Evolutionary conservation across 53 echinoderm and acorn worm species (phyloP).

Genomic region (Glandiceps talaboti): DNA sequence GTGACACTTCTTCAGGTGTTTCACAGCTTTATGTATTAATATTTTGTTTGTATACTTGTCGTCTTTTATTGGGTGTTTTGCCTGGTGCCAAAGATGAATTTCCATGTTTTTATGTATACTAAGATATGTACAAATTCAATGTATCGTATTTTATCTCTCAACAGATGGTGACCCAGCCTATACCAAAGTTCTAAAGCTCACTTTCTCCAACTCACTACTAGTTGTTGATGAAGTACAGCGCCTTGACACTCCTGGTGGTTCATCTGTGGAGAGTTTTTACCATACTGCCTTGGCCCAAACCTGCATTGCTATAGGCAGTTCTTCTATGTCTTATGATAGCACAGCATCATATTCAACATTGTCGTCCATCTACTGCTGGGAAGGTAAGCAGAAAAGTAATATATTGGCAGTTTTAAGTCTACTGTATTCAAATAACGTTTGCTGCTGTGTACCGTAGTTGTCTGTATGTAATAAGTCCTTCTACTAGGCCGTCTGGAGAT

Average conservation of each 20-base stretch:
- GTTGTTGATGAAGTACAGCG: neutral
- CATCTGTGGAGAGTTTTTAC: neutral
- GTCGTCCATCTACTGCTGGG: constrained; percentile 36
- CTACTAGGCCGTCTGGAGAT: too few species aligned
- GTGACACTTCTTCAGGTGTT: too few species aligned
- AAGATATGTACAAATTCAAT: too few species aligned
- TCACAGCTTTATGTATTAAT: too few species aligned
- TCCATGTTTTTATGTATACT: too few species aligned
- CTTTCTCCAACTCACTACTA: neutral
- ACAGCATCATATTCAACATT: neutral
- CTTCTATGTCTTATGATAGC: neutral
- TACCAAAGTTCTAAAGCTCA: neutral
- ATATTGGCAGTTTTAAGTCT: neutral
- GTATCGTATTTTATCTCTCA: too few species aligned
- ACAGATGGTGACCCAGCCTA: neutral
- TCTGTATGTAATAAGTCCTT: too few species aligned
- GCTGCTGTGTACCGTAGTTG: too few species aligned
- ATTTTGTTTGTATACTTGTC: too few species aligned
- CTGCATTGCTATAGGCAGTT: neutral
- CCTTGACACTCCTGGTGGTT: neutral
- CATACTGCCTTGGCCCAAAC: neutral
- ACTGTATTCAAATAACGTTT: neutral
- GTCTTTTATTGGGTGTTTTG: too few species aligned
- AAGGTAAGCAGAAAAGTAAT: constrained; percentile 24
- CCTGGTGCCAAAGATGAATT: too few species aligned